Percentiles rank a stretch among this genome's conserved stretches.
Conservation (phyloP, 2,113 vertebrate genomes). For the Dromaius novaehollandiae region DNA sequence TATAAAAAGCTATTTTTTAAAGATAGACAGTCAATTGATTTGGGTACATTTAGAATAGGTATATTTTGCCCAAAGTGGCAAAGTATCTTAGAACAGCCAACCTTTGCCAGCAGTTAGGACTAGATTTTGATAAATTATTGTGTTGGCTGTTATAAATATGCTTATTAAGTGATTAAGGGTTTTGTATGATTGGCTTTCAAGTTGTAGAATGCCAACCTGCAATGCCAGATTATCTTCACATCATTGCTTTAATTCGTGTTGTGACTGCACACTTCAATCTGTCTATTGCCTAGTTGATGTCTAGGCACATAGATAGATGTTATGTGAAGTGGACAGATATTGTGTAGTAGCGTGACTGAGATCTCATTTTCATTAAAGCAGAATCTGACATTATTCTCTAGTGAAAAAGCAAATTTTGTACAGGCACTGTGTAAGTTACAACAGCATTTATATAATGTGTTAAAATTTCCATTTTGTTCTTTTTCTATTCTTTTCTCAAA, state of each 20-base stretch:
- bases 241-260: constrained; percentile 53
- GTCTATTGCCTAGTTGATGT: constrained; percentile 47
- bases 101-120: neutral
- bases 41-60: neutral
- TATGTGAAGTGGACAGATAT: constrained; percentile 37
- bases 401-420: neutral
- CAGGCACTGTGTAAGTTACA: neutral
- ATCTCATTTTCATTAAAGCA: constrained; percentile 34
- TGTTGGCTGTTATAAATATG: neutral
- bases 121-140: neutral
- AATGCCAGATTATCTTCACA: constrained; percentile 35
- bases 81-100: neutral
- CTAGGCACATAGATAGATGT: constrained; percentile 55
- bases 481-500: constrained; percentile 51
- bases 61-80: neutral
- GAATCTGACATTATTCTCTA: neutral
- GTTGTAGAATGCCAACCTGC: neutral
- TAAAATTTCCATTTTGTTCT: constrained; percentile 6
- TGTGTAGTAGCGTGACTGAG: constrained; percentile 37
- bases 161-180: neutral
- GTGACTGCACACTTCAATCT: constrained; percentile 14
- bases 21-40: neutral
- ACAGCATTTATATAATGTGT: neutral
- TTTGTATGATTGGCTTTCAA: neutral
- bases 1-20: neutral